Percentiles rank a stretch among this genome's conserved stretches.
Evolutionary conservation across 1,140 invertebrate genomes (phyloP).

Genomic region (Solenopsis fugax): DNA sequence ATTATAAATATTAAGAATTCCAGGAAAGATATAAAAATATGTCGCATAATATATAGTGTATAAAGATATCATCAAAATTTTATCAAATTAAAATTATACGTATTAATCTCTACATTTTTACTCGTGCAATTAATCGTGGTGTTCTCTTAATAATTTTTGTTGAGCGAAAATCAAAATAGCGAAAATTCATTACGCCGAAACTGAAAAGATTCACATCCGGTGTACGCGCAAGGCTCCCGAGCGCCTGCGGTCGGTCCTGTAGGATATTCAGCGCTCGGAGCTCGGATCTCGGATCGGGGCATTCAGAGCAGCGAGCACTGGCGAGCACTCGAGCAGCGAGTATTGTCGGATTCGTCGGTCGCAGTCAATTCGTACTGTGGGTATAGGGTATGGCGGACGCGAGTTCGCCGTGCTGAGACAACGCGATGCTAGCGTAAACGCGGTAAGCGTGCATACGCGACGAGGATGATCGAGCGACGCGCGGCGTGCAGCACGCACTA

Average conservation of each 20-base stretch:
- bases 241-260: background rate
- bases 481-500: slow-evolving; percentile 18
- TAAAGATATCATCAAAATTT: background rate
- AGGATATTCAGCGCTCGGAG: background rate
- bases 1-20: background rate
- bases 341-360: background rate
- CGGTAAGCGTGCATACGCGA: slow-evolving; percentile 34
- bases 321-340: background rate
- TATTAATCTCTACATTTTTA: background rate
- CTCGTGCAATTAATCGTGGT: background rate
- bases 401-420: slow-evolving; percentile 2
- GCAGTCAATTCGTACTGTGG: slow-evolving; percentile 38
- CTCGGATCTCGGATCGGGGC: too few species aligned
- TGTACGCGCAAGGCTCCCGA: slow-evolving; percentile 1
- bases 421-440: slow-evolving; percentile 25
- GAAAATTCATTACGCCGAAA: background rate
- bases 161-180: too few species aligned
- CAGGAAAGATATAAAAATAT: background rate
- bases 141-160: background rate
- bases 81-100: background rate
- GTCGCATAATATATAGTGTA: too few species aligned
- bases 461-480: slow-evolving; percentile 51
- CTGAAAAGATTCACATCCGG: background rate
- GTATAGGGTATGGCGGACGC: slow-evolving; percentile 56
- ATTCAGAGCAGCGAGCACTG: too few species aligned